Conservation (phyloP, 2,797 vertebrate genomes). For the Aulostomus chinensis region DNA sequence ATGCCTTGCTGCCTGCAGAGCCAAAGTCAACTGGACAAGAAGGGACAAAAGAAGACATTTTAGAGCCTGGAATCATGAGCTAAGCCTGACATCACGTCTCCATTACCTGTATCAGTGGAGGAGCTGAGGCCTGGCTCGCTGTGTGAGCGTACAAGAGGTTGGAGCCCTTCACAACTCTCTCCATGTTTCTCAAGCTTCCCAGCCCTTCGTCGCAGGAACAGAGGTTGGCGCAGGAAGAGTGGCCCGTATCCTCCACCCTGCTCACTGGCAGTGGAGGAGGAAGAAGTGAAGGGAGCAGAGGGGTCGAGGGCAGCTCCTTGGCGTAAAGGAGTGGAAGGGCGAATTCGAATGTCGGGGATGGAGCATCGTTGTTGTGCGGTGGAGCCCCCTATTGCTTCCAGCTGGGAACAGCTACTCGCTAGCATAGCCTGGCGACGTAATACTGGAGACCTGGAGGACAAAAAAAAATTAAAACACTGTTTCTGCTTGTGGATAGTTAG, state of each 20-base stretch:
- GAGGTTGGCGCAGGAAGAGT: conserved; percentile 44
- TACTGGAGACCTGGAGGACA: conserved; percentile 75
- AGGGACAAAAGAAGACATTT: conserved; percentile 5
- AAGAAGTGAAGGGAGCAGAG: conserved; percentile 37
- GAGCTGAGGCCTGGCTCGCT: conserved; percentile 89
- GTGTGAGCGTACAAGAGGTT: conserved; percentile 85
- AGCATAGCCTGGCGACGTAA: conserved; percentile 77
- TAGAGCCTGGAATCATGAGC: too few relatives aligned
- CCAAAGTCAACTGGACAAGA: conserved; percentile 74
- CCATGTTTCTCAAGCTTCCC: conserved; percentile 48
- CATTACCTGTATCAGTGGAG: conserved; percentile 75
- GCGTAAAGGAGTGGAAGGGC: conserved; percentile 51
- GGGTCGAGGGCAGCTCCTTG: conserved; percentile 44
- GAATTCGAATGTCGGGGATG: conserved; percentile 64
- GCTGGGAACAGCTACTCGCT: conserved; percentile 91
- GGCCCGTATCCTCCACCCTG: conserved; percentile 50
- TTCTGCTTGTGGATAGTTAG: too few relatives aligned
- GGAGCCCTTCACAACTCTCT: conserved; percentile 56
- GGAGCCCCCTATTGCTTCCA: conserved; percentile 81
- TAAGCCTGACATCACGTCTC: too few relatives aligned
- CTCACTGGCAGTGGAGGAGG: conserved; percentile 41
- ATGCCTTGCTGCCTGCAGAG: conserved; percentile 73
- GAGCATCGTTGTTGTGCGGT: conserved; percentile 57
- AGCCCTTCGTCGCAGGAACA: conserved; percentile 53
- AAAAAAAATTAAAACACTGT: too few relatives aligned